Conservation (phyloP, 2,797 vertebrate species). For the Acanthurus lineatus region DNA sequence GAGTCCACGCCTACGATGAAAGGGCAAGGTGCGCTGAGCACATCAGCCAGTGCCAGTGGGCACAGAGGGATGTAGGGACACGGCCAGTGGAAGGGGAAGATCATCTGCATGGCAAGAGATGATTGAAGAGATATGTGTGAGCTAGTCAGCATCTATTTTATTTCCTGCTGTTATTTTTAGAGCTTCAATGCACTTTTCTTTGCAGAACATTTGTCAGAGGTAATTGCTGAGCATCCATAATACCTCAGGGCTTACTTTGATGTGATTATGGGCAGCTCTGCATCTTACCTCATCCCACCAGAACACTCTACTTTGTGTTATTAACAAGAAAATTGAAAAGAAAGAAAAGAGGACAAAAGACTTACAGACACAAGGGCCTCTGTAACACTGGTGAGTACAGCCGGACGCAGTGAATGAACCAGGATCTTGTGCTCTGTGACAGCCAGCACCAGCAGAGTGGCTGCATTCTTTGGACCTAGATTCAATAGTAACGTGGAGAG, state of each 20-base stretch:
- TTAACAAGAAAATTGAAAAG: slow-evolving; percentile 5
- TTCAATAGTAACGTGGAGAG: slow-evolving; percentile 97
- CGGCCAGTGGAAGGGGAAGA: slow-evolving; percentile 99
- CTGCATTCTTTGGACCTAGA: slow-evolving; percentile 96
- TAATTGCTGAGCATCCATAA: slow-evolving; percentile 5
- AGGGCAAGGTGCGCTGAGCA: slow-evolving; percentile 96
- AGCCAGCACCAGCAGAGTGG: slow-evolving; percentile 95
- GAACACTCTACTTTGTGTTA: not conserved
- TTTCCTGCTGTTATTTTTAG: not conserved
- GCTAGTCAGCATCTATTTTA: not conserved
- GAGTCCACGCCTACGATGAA: slow-evolving; percentile 99
- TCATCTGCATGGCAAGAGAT: slow-evolving; percentile 89
- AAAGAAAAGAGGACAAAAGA: slow-evolving; percentile 44
- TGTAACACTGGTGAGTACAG: slow-evolving; percentile 97
- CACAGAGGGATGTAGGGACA: slow-evolving; percentile 98
- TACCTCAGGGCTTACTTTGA: slow-evolving; percentile 3
- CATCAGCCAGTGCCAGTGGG: slow-evolving; percentile 95
- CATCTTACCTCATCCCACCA: slow-evolving; percentile 9
- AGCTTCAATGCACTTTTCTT: not conserved
- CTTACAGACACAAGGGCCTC: slow-evolving; percentile 98
- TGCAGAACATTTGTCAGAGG: not conserved
- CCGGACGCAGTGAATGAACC: slow-evolving; percentile 96
- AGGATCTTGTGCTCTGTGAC: slow-evolving; percentile 99
- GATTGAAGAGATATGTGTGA: not conserved
- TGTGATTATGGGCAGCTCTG: slow-evolving; percentile 33